phyloP scores from a whole-genome alignment of 2,888 invertebrate genomes.

The Synergus umbraculus region DNA sequence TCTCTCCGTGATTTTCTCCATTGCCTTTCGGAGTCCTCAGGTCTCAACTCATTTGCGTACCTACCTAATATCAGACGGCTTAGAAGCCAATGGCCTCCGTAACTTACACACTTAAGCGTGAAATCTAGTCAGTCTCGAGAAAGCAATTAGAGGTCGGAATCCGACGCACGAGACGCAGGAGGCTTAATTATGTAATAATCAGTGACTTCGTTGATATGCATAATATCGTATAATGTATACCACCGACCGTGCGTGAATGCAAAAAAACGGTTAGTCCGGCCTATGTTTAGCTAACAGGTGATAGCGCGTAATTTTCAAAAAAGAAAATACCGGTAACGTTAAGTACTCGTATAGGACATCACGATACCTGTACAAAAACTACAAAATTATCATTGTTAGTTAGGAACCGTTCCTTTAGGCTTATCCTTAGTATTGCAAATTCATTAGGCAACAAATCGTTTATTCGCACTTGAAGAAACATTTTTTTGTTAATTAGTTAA shows the following conservation, averaged over 20 bases:
- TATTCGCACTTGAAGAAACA: slow-evolving; percentile 9
- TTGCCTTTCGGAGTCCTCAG: slow-evolving; percentile 32
- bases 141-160: slow-evolving; percentile 34
- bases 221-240: slow-evolving; percentile 43
- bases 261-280: slow-evolving; percentile 71
- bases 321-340: slow-evolving; percentile 46
- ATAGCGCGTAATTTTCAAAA: slow-evolving; percentile 55
- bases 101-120: slow-evolving; percentile 35
- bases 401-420: slow-evolving; percentile 29
- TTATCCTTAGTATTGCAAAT: slow-evolving; percentile 14
- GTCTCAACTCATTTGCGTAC: slow-evolving; percentile 34
- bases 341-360: slow-evolving; percentile 26
- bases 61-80: slow-evolving; percentile 40
- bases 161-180: slow-evolving; percentile 25
- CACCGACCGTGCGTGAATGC: slow-evolving; percentile 54
- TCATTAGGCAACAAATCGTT: neutral
- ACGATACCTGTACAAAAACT: slow-evolving; percentile 21
- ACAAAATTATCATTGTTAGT: slow-evolving; percentile 34
- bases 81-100: slow-evolving; percentile 40
- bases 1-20: slow-evolving; percentile 40
- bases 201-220: slow-evolving; percentile 39
- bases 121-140: slow-evolving; percentile 40
- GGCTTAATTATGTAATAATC: slow-evolving; percentile 38
- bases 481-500: neutral
- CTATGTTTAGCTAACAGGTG: slow-evolving; percentile 70